Base-by-base conservation (phyloP, 2,888 invertebrate species). In the Chalcis sispes region DNA sequence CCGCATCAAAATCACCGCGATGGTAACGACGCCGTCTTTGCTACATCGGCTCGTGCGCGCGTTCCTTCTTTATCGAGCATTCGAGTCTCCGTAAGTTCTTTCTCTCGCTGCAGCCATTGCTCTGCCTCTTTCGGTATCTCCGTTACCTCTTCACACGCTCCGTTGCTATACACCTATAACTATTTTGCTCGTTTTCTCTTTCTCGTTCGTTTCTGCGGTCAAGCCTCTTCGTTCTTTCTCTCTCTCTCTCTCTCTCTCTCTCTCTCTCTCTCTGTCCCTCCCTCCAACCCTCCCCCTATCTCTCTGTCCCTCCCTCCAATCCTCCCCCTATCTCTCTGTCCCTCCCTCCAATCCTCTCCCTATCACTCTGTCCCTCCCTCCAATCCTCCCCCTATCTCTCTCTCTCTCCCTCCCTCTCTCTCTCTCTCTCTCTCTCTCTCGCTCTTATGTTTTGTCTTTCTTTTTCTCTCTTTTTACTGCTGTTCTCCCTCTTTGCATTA, bases 11-110 rank as follows among this genome's bases (percentile, higher is more conserved):
- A 74, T 74, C 48, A 59, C 73, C 73, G 64, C 18, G n/a, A n/a
- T n/a, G 20, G 20, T 32, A n/a, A 61, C 8, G 25, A 27, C 42
- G 10, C 42, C 25, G 5, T 8, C 23, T 8, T n/a, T n/a, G n/a
- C n/a, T n/a, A n/a, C n/a, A n/a, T n/a, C n/a, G n/a, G n/a, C n/a
- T n/a, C n/a, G n/a, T n/a, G 20, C n/a, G 15, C 69, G 56, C 25
- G 20, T 20, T 62, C 67, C 61, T 62, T 78, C 72, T 73, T 74
- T 62, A 70, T 74, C 78, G 73, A 48, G 78, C 78, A 32, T 78
- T 78, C 46, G 67, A 77, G 62, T 78, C 78, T 78, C 76, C 59
- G 10, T 32, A n/a, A n/a, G n/a, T n/a, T n/a, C n/a, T n/a, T 27
- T 25, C 46, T 46, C 62, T 27, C 58, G 8, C n/a, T n/a, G n/a